These are phyloP conservation scores for Pollenia angustigena DNA, from an alignment of 2,888 invertebrate species.

Conservation along the genomic window DNA sequence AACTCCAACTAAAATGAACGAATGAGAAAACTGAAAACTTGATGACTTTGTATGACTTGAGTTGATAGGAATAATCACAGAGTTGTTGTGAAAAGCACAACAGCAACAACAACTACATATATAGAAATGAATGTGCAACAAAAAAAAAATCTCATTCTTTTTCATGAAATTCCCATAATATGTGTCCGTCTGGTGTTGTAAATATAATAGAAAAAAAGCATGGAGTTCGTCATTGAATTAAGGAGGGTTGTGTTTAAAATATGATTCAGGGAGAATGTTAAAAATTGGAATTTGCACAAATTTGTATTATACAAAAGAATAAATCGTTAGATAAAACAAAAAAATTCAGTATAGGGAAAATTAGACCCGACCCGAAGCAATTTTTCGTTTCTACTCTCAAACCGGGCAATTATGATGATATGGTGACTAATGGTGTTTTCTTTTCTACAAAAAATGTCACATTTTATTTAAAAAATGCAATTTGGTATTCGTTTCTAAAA, in stretches of 20 bases:
- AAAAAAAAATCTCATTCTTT: constrained; percentile 28
- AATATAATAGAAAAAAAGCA: constrained; percentile 43
- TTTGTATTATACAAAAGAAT: no score
- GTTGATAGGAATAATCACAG: constrained; percentile 68
- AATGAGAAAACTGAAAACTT: constrained; percentile 74
- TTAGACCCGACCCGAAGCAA: no score
- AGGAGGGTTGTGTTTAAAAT: constrained; percentile 10
- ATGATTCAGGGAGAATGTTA: neutral
- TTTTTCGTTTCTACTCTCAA: no score
- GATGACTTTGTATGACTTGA: constrained; percentile 70
- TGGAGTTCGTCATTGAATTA: constrained; percentile 51
- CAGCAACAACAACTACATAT: constrained; percentile 29
- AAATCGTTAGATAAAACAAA: no score
- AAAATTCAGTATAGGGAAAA: no score
- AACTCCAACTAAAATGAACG: constrained; percentile 54
- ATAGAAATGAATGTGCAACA: constrained; percentile 19
- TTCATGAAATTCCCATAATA: neutral
- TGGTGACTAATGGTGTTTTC: no score
- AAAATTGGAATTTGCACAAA: no score
- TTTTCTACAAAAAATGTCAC: no score
- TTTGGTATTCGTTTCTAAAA: no score
- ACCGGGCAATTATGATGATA: no score
- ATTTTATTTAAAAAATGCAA: no score
- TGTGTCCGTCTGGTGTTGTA: constrained; percentile 9
- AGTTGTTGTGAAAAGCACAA: constrained; percentile 37